Conservation (phyloP, 2,888 invertebrate species). For the Anthophora plumipes region DNA sequence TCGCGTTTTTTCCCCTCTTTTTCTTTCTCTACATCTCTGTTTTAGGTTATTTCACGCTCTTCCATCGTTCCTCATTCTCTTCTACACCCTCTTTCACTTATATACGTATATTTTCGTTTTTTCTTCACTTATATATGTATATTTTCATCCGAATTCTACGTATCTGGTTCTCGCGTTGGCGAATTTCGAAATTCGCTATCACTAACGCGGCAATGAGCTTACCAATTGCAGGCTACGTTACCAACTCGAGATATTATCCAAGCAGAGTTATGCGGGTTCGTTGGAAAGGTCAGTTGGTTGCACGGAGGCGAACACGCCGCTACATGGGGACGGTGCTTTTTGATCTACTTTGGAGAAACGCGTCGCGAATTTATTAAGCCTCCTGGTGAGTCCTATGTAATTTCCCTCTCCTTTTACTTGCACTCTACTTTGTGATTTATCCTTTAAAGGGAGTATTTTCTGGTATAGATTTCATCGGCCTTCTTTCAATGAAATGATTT, state of each 20-base stretch:
- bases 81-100: neutral
- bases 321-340: neutral
- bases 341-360: neutral
- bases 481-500: too few relatives aligned
- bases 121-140: too few relatives aligned
- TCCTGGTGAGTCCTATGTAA: too few relatives aligned
- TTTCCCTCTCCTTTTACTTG: too few relatives aligned
- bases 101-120: too few relatives aligned
- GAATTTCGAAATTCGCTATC: conserved; percentile 11
- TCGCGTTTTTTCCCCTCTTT: neutral
- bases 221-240: conserved; percentile 7
- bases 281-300: conserved; percentile 37
- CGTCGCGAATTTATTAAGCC: too few relatives aligned
- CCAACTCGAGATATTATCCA: conserved; percentile 21
- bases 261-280: conserved; percentile 10
- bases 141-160: too few relatives aligned
- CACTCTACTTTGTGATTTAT: too few relatives aligned
- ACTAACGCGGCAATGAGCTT: neutral
- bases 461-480: too few relatives aligned
- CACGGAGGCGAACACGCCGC: neutral
- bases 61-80: too few relatives aligned
- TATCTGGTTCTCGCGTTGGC: neutral
- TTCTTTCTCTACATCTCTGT: too few relatives aligned
- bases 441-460: too few relatives aligned
- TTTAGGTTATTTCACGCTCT: neutral